Base-by-base conservation (phyloP, 2,113 vertebrate genomes). In the Smithornis capensis region DNA sequence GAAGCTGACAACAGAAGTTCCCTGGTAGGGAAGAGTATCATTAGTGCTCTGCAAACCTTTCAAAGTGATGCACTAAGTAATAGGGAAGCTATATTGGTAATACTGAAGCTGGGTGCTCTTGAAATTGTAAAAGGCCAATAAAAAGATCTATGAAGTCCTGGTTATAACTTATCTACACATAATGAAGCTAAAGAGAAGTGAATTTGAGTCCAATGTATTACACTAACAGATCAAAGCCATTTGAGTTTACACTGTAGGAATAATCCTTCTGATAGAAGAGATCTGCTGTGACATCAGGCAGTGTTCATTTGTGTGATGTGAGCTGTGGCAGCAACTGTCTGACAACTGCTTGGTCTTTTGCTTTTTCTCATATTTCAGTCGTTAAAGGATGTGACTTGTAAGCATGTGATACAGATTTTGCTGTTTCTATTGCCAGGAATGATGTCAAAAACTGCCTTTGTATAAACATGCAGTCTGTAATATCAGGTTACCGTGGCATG, bases 301-400 rank as follows among this genome's bases (percentile, higher is more conserved):
- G 42, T 37, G 44, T 83, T 85, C 76, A 45, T 92, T 60, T 92
- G 67, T 63, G 65, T 87, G 68, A 78, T 92, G 93, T 70, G 93
- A 90, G 62, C 82, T 92, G 44, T 81, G 81, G 71, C 91, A 95
- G 84, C 85, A 62, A 77, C 14, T 82, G 50, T 55, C 87, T 95
- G 94, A 94, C 84, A 94, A 6, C 37, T 81, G 50, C 12, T 67
- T 84, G 23, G 1, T 49, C 73, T 90, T 82, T 50, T 82, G 19
- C 14, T 29, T 90, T 89, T 83, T 29, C 52, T 94, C 9, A 3
- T 69, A 28, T 89, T 76, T 52, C 49, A 35, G 5, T 3, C 14
- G 42, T 94, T 96, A 79, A 52, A 76, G 67, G 88, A 93, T 93
- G 49, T 93, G 92, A 96, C 71, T n/a, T 92, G 60, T 22, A 59